Evolutionary conservation across 2,113 vertebrate genomes (phyloP), one percentile per base, ranked within the genome.

Genomic region (Grammomys dolichurus): DNA sequence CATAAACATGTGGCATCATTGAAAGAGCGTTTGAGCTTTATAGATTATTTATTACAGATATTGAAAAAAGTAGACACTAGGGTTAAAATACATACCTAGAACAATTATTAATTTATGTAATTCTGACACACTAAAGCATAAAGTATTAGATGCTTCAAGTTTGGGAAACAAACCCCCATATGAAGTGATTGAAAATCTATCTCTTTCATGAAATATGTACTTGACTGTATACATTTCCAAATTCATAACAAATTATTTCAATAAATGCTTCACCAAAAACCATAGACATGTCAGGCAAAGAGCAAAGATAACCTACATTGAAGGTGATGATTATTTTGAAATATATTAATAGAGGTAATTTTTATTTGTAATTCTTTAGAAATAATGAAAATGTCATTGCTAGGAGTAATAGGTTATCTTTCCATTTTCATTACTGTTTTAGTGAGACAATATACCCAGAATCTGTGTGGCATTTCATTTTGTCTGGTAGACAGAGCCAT

Each of bases 111-210:
- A 63, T 87, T 92, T 78, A 56, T n/a, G 54, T 56, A 5, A 51
- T 67, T 86, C 31, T 93, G 75, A 93, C 7, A 94, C 75, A 12
- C 28, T 77, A 60, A 95, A 86, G 14, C 84, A 92, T 91, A 11
- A 87, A 82, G 84, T 91, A 94, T 60, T 89, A 70, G 86, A 67
- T 94, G 10, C 91, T 90, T 95, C 73, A 72, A 58, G 33, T 94
- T 87, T 95, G 51, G 56, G 51, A 63, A 93, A 11, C 43, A 82
- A 93, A 73, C 5, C 94, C 10, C 6, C 10, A 58, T 82, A 17
- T 78, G 31, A 92, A 92, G 24, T 91, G 65, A 69, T 28, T 48
- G 69, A 89, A 90, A 86, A 54, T 56, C 17, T 9, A 33, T 54
- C 28, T 91, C 28, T 86, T 88, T 81, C 58, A 58, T 87, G 2